A percentile compares a stretch with the other conserved stretches of the same genome.
Conservation (phyloP, 2,113 vertebrate species). For the Amazona vittata region DNA sequence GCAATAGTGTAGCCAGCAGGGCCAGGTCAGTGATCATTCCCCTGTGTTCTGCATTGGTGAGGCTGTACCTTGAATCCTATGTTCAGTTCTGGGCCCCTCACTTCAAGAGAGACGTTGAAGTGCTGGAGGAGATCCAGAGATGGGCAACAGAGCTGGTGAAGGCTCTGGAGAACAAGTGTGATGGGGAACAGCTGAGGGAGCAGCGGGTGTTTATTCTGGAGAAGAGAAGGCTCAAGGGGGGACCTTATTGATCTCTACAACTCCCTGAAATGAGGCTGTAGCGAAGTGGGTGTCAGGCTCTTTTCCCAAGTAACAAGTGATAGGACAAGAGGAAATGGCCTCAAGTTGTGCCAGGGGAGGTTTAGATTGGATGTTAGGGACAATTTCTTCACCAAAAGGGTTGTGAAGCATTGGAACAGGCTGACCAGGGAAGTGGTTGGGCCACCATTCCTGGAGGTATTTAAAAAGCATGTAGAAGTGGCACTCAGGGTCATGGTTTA, state of each 20-base stretch:
- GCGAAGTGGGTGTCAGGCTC: rapidly evolving
- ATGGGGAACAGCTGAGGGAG: rapidly evolving
- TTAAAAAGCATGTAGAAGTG: neutral
- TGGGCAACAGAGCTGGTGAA: neutral
- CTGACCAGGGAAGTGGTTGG: neutral
- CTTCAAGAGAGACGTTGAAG: too few species aligned
- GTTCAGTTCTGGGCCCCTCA: neutral
- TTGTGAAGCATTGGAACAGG: neutral
- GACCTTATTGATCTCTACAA: rapidly evolving
- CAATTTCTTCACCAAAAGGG: neutral
- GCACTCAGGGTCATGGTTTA: neutral
- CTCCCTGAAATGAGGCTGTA: neutral
- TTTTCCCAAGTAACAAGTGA: neutral
- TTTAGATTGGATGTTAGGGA: neutral
- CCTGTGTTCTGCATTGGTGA: neutral
- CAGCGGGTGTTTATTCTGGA: neutral
- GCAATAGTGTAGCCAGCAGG: neutral
- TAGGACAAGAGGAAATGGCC: neutral
- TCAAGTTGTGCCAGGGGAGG: neutral
- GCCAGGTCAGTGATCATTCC: rapidly evolving
- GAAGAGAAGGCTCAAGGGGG: neutral
- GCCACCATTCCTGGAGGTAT: neutral
- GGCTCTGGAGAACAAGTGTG: neutral
- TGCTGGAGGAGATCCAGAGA: rapidly evolving
- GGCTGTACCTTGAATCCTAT: rapidly evolving